phyloP scores from a whole-genome alignment of 1,140 invertebrate genomes.

The Trichomalopsis sarcophagae region DNA sequence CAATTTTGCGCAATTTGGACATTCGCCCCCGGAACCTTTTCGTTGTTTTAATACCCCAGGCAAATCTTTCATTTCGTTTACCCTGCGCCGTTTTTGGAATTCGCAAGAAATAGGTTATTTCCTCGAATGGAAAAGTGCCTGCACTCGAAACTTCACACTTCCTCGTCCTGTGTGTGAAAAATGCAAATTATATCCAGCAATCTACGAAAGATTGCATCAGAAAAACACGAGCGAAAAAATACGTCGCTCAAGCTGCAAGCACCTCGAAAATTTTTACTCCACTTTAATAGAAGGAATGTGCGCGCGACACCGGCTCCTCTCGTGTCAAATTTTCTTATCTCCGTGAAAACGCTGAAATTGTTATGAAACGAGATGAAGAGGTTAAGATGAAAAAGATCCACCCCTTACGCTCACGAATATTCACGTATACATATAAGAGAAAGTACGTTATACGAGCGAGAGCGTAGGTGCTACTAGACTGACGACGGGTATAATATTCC shows the following conservation, averaged over 20 bases:
- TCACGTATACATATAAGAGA: not conserved
- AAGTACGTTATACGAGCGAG: not conserved
- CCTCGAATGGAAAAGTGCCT: not conserved
- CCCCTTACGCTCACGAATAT: not conserved
- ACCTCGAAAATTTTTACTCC: not conserved
- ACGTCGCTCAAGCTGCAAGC: not conserved
- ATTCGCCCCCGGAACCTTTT: not conserved
- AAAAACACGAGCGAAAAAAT: not conserved
- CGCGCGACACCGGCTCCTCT: too few relatives aligned
- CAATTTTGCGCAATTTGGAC: not conserved
- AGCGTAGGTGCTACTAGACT: conserved; percentile 36
- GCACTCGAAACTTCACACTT: too few relatives aligned
- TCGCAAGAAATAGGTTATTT: not conserved
- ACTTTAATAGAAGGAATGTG: not conserved
- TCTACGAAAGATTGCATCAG: not conserved
- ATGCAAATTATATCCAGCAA: not conserved
- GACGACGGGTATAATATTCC: conserved; percentile 58
- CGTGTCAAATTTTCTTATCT: not conserved
- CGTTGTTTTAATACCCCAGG: not conserved
- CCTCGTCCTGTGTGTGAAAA: not conserved
- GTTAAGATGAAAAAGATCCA: conserved; percentile 10
- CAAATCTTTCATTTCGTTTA: too few relatives aligned
- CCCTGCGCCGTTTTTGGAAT: too few relatives aligned
- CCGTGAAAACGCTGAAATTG: not conserved
- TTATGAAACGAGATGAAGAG: not conserved